Base-by-base conservation (phyloP, 2,888 invertebrate genomes). In the Habrosyne pyritoides region DNA sequence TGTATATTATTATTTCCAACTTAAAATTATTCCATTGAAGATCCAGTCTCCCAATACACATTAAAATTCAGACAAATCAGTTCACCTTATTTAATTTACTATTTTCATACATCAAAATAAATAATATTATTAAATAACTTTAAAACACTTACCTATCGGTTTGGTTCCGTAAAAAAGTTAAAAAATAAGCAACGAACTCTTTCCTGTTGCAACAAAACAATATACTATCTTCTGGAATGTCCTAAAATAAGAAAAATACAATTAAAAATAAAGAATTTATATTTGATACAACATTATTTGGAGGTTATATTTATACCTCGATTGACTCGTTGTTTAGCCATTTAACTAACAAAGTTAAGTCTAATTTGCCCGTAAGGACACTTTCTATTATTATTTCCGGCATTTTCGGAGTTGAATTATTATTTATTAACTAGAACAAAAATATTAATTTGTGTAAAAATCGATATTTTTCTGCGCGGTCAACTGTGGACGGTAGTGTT, bases 111-210 rank as follows among this genome's bases (percentile, higher is more conserved):
- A n/a, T n/a, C n/a, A n/a, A n/a, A n/a, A n/a, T n/a, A n/a, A n/a
- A n/a, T n/a, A n/a, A n/a, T n/a, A n/a, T n/a, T n/a, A n/a, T 24
- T 24, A 24, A 66, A 56, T 33, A 52, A 0, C n/a, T n/a, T n/a
- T n/a, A n/a, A n/a, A n/a, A n/a, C n/a, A 66, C 84, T 79, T 83
- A 93, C 85, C 85, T 83, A 59, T 94, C 93, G 36, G 94, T 94
- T 72, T 93, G 93, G 64, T 82, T 91, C 51, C 94, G 86, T 61
- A 94, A 71, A 73, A 90, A 93, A 22, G 93, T 91, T 59, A 94
- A 75, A 75, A 93, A 94, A 75, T 91, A 93, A n/a, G 93, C 83
- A 30, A 93, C 93, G 77, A 94, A 94, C 63, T 94, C 94, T 54
- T 77, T 86, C 62, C 78, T 84, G 61, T 81, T 86, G 63, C 87